These are phyloP conservation scores for Diaperis boleti DNA, from an alignment of 2,888 invertebrate species.

Conservation along the genomic window DNA sequence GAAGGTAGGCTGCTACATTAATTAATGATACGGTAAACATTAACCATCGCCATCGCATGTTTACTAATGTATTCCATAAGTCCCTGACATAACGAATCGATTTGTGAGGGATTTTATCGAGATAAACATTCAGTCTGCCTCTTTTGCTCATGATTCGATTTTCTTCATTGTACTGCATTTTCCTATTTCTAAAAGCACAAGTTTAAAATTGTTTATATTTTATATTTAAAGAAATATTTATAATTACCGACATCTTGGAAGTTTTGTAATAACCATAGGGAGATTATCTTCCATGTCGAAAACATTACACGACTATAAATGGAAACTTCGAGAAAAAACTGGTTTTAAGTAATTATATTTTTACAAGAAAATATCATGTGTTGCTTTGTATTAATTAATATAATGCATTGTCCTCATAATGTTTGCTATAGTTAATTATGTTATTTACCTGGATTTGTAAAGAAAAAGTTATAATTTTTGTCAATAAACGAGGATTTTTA, in stretches of 20 bases:
- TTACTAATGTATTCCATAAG: conserved; percentile 51
- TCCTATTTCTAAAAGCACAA: conserved; percentile 12
- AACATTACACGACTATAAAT: too few species aligned
- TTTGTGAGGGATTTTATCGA: conserved; percentile 48
- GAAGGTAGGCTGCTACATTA: conserved; percentile 49
- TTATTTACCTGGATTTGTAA: too few species aligned
- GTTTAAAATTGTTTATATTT: background rate
- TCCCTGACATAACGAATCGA: conserved; percentile 50
- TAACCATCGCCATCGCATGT: conserved; percentile 54
- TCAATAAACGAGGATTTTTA: too few species aligned
- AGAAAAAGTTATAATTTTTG: too few species aligned
- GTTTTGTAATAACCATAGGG: conserved; percentile 22
- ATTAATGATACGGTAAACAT: conserved; percentile 47
- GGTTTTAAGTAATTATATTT: too few species aligned
- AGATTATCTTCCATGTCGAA: background rate
- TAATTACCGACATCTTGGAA: conserved; percentile 10
- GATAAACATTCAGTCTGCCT: conserved; percentile 63
- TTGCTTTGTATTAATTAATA: too few species aligned
- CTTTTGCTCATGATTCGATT: conserved; percentile 64
- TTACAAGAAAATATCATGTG: too few species aligned
- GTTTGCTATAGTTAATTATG: too few species aligned
- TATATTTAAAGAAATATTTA: background rate
- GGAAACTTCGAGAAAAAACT: too few species aligned
- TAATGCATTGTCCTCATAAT: too few species aligned
- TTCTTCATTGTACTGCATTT: conserved; percentile 35